Evolutionary conservation across 2,797 vertebrate genomes (phyloP).

Genomic region (Molothrus ater): DNA sequence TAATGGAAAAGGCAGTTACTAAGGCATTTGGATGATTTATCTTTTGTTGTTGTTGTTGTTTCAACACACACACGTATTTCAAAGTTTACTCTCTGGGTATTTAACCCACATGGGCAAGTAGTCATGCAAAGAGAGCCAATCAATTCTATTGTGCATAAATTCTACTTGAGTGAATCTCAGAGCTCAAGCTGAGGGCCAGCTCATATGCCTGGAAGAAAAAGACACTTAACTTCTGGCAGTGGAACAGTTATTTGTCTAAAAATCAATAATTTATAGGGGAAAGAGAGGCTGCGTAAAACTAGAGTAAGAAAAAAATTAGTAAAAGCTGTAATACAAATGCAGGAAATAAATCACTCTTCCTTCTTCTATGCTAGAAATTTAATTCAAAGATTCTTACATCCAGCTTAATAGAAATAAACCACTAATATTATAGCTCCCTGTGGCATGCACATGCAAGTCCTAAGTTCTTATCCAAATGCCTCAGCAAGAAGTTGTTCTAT

Average conservation of each 20-base stretch:
- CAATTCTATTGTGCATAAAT: constrained; percentile 29
- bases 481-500: neutral
- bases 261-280: constrained; percentile 52
- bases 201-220: constrained; percentile 7
- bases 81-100: constrained; percentile 1
- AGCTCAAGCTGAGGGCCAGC: constrained; percentile 22
- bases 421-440: neutral
- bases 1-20: neutral
- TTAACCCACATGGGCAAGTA: neutral
- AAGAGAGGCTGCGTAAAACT: constrained; percentile 5
- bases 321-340: constrained; percentile 7
- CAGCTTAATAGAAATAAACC: neutral
- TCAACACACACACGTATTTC: neutral
- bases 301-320: neutral
- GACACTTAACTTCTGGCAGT: constrained; percentile 38
- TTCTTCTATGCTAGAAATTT: neutral
- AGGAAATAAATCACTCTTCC: neutral
- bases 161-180: constrained; percentile 19
- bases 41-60: neutral
- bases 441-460: neutral
- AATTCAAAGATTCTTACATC: neutral
- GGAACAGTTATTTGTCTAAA: constrained; percentile 28
- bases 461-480: neutral
- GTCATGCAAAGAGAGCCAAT: constrained; percentile 7
- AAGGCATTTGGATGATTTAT: neutral